Evolutionary conservation across 2,888 invertebrate genomes (phyloP).

Genomic region (Epirrita christyi): DNA sequence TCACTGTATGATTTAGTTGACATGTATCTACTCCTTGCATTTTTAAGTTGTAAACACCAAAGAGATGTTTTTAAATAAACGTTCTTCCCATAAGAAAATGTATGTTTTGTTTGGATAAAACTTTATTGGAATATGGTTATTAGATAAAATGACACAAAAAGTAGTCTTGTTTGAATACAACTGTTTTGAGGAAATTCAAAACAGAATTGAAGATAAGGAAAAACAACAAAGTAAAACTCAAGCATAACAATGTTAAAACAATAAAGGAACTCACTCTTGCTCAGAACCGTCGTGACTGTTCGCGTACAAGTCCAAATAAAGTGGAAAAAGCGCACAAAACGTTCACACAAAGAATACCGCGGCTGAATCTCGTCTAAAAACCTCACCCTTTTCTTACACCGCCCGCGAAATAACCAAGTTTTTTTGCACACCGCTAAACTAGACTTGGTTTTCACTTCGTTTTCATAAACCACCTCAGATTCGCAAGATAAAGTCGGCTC

Average conservation of each 20-base stretch:
- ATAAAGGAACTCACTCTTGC: slow-evolving; percentile 58
- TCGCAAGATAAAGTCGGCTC: slow-evolving; percentile 45
- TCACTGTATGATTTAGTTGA: too few species aligned
- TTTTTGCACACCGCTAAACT: slow-evolving; percentile 65
- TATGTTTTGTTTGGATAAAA: background rate
- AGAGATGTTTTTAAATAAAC: slow-evolving; percentile 20
- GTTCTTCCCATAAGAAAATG: slow-evolving; percentile 4
- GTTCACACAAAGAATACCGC: slow-evolving; percentile 57
- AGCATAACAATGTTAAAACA: slow-evolving; percentile 38
- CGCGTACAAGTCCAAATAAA: slow-evolving; percentile 66
- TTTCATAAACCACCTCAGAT: slow-evolving; percentile 38
- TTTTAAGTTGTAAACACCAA: too few species aligned
- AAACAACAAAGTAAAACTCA: slow-evolving; percentile 38
- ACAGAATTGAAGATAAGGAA: slow-evolving; percentile 12
- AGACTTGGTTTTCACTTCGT: slow-evolving; percentile 66
- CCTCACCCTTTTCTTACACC: slow-evolving; percentile 70
- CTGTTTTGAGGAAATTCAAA: background rate
- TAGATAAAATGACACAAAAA: background rate
- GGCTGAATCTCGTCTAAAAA: slow-evolving; percentile 64
- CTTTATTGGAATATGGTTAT: background rate
- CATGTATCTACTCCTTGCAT: too few species aligned
- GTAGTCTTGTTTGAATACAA: background rate
- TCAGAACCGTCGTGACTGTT: slow-evolving; percentile 59
- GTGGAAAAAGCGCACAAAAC: slow-evolving; percentile 63
- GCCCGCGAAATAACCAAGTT: slow-evolving; percentile 52